These are phyloP conservation scores for Chironomus tentans DNA, from an alignment of 2,888 invertebrate genomes.

Conservation along the genomic window DNA sequence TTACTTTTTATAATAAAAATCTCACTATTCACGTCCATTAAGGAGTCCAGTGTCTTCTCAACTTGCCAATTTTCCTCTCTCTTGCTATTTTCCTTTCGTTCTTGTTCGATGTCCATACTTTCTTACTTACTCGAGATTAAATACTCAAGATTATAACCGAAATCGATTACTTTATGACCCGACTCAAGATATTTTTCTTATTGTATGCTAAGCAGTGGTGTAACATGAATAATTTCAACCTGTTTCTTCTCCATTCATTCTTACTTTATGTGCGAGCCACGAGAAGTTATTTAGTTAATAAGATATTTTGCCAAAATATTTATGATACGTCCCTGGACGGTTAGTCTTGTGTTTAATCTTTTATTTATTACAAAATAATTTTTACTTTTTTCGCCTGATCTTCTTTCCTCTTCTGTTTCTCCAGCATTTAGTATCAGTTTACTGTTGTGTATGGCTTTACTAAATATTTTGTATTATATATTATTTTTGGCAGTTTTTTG, in stretches of 20 bases:
- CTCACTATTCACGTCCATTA: too few relatives aligned
- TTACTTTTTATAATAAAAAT: too few relatives aligned
- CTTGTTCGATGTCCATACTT: background rate
- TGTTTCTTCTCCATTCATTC: background rate
- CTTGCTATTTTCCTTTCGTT: background rate
- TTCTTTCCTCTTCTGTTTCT: slow-evolving; percentile 4
- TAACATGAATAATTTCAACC: background rate
- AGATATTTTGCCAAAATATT: too few relatives aligned
- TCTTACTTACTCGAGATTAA: slow-evolving; percentile 3
- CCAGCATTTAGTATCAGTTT: slow-evolving; percentile 24
- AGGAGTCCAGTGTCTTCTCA: background rate
- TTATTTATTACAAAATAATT: slow-evolving; percentile 27
- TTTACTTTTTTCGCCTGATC: slow-evolving; percentile 18
- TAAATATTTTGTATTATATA: background rate
- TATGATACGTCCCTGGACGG: background rate
- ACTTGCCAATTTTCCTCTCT: background rate
- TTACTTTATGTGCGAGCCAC: too few relatives aligned
- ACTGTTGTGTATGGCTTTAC: slow-evolving; percentile 3
- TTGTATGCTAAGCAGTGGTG: background rate
- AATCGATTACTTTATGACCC: slow-evolving; percentile 27
- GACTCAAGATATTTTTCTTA: slow-evolving; percentile 21
- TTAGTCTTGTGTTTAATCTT: slow-evolving; percentile 19
- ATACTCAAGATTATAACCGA: slow-evolving; percentile 21
- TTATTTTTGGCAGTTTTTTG: background rate
- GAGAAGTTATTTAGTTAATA: too few relatives aligned